Evolutionary conservation across 2,113 vertebrate genomes (phyloP).

Genomic region (Perca schrenkii): DNA sequence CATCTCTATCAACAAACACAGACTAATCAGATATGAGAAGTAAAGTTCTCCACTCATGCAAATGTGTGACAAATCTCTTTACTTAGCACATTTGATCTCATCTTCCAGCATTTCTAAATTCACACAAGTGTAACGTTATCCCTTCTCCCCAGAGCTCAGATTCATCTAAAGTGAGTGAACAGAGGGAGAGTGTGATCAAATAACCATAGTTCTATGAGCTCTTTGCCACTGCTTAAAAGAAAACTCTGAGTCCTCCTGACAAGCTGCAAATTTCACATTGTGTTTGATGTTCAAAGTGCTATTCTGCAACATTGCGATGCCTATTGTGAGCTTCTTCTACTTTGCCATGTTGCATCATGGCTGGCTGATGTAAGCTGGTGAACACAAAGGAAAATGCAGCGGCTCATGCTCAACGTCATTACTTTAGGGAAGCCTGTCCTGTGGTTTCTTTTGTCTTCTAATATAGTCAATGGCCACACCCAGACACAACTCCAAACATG

Average conservation of each 20-base stretch:
- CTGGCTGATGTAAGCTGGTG: slow-evolving; percentile 69
- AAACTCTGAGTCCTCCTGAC: slow-evolving; percentile 28
- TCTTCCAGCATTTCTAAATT: slow-evolving; percentile 1
- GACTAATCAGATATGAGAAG: neutral
- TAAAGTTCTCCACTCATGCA: neutral
- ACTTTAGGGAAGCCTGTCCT: slow-evolving; percentile 49
- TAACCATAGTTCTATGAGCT: neutral
- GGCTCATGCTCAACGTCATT: slow-evolving; percentile 16
- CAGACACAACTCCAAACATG: slow-evolving; percentile 48
- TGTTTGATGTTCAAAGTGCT: slow-evolving; percentile 55
- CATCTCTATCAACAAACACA: neutral
- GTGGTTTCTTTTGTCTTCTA: slow-evolving; percentile 25
- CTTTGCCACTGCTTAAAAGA: slow-evolving; percentile 9
- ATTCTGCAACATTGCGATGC: slow-evolving; percentile 24
- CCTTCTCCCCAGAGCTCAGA: slow-evolving; percentile 1
- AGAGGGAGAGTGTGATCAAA: slow-evolving; percentile 19
- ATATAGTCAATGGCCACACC: slow-evolving; percentile 32
- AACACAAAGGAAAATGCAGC: slow-evolving; percentile 56
- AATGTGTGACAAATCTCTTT: neutral
- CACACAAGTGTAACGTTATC: neutral
- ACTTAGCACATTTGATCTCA: neutral
- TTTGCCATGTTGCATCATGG: slow-evolving; percentile 66
- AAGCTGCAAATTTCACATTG: slow-evolving; percentile 56
- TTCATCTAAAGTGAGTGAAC: slow-evolving; percentile 12
- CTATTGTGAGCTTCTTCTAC: slow-evolving; percentile 41